Conservation (phyloP, 2,113 vertebrate genomes). For the Elgaria multicarinata region DNA sequence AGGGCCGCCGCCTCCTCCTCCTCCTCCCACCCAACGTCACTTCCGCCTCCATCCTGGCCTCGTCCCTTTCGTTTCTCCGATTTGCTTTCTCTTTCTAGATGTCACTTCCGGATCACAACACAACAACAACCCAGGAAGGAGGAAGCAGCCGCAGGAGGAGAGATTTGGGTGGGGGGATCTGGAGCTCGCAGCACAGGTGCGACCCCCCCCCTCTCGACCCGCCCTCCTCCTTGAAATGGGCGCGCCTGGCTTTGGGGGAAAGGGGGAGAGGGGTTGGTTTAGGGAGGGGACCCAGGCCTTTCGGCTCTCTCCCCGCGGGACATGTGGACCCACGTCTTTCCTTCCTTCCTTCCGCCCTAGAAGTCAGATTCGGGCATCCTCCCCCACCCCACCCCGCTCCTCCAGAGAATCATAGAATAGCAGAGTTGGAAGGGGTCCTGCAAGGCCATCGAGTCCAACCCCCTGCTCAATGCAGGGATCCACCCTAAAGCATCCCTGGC, state of each 20-base stretch:
- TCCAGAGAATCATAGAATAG: too few relatives aligned
- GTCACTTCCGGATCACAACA: slow-evolving; percentile 15
- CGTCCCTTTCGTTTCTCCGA: neutral
- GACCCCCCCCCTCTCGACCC: neutral
- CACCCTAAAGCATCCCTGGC: too few relatives aligned
- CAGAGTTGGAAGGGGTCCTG: too few relatives aligned
- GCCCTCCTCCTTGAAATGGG: too few relatives aligned
- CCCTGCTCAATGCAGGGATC: too few relatives aligned
- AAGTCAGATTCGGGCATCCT: neutral
- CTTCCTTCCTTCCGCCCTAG: neutral
- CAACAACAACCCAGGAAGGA: slow-evolving; percentile 15
- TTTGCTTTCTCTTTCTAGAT: neutral
- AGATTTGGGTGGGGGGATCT: neutral
- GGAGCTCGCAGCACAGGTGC: neutral
- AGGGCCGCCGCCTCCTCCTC: neutral
- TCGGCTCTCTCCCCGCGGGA: too few relatives aligned
- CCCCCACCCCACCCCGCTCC: too few relatives aligned
- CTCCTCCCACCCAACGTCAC: neutral
- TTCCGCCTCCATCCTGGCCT: neutral
- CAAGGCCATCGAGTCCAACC: too few relatives aligned
- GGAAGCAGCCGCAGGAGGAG: neutral
- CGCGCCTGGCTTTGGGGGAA: neutral
- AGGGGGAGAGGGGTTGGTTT: neutral
- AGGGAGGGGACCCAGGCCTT: neutral
- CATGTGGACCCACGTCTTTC: too few relatives aligned